These are phyloP conservation scores for Brachymystax lenok DNA, from an alignment of 2,797 vertebrate species.

Conservation along the genomic window DNA sequence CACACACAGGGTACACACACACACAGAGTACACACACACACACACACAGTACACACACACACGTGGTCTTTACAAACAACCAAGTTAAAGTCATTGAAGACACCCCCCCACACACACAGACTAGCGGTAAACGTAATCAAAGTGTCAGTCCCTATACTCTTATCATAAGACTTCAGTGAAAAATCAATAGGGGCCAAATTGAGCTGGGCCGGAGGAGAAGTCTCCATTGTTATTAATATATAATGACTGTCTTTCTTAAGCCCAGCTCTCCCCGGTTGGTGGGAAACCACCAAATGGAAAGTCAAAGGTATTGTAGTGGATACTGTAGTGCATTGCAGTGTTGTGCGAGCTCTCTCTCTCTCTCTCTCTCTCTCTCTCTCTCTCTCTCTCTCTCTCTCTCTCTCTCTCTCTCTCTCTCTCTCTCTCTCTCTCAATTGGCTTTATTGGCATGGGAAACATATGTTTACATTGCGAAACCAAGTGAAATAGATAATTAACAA, in stretches of 20 bases:
- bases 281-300: conserved; percentile 56
- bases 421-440: not conserved
- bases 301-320: conserved; percentile 44
- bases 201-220: conserved; percentile 40
- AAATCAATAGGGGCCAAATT: conserved; percentile 67
- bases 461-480: too few relatives aligned
- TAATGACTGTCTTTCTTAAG: conserved; percentile 59
- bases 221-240: conserved; percentile 60
- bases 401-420: not conserved
- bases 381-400: not conserved
- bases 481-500: too few relatives aligned
- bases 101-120: conserved; percentile 23
- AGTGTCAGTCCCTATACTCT: conserved; percentile 54
- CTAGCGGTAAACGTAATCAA: conserved; percentile 52
- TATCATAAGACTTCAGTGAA: conserved; percentile 60
- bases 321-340: not conserved
- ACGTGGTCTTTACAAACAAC: not conserved
- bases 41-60: conserved; percentile 9
- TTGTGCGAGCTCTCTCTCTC: not conserved
- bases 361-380: not conserved
- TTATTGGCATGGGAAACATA: too few relatives aligned
- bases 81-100: not conserved
- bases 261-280: conserved; percentile 42
- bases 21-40: conserved; percentile 6
- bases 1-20: not conserved